Evolutionary conservation across 1,140 invertebrate species (phyloP).

Genomic region (Drosophila truncata): DNA sequence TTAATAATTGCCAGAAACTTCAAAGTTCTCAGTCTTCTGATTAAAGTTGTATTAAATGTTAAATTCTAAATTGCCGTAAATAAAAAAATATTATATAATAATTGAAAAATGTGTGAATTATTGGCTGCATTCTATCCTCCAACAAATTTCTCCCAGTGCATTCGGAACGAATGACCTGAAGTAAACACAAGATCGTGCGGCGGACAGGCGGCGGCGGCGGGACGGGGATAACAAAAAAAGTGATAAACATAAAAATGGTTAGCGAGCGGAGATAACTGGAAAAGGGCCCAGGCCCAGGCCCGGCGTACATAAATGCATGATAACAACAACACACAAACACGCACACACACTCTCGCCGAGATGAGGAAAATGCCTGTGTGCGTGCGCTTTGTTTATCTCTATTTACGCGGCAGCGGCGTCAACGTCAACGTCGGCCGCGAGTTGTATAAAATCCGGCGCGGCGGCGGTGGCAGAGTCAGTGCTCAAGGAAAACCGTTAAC

Average conservation of each 20-base stretch:
- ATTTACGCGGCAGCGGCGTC: slow-evolving; percentile 45
- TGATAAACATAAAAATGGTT: slow-evolving; percentile 63
- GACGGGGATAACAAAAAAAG: slow-evolving; percentile 32
- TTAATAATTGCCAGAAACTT: too few relatives aligned
- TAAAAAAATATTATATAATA: too few relatives aligned
- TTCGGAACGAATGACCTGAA: slow-evolving; percentile 45
- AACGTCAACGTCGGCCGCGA: slow-evolving; percentile 36
- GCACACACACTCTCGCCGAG: background rate
- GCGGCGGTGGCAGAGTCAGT: slow-evolving; percentile 49
- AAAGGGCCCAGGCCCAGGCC: slow-evolving; percentile 36
- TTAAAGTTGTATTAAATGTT: too few relatives aligned
- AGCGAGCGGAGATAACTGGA: slow-evolving; percentile 50
- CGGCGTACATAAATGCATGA: slow-evolving; percentile 44
- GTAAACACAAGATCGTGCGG: slow-evolving; percentile 43
- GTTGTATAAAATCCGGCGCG: slow-evolving; percentile 60
- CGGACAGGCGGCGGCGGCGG: slow-evolving; percentile 7
- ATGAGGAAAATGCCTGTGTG: background rate
- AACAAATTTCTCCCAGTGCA: slow-evolving; percentile 8
- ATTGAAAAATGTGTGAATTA: too few relatives aligned
- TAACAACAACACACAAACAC: slow-evolving; percentile 34
- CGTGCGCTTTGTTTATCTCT: slow-evolving; percentile 56
- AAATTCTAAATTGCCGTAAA: too few relatives aligned
- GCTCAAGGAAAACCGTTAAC: slow-evolving; percentile 53
- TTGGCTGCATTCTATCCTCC: too few relatives aligned
- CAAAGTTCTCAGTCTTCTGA: too few relatives aligned